Evolutionary conservation across 1,140 invertebrate species (phyloP).

Genomic region (Orchestia grillus): DNA sequence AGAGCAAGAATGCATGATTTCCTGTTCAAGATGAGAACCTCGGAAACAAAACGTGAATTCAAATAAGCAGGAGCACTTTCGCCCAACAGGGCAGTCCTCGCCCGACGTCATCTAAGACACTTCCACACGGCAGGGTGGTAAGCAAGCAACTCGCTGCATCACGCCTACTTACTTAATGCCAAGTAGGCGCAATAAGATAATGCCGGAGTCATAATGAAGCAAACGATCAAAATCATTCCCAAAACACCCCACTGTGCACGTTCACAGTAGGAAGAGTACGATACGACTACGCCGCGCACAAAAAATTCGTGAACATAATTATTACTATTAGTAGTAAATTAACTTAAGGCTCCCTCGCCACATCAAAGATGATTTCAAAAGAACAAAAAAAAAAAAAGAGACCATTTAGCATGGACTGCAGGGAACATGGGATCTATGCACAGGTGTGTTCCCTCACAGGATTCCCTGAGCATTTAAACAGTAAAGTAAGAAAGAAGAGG

Average conservation of each 20-base stretch:
- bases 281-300: too few relatives aligned
- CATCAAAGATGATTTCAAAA: too few relatives aligned
- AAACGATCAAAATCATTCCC: neutral
- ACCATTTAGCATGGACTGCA: too few relatives aligned
- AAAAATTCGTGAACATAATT: too few relatives aligned
- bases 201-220: neutral
- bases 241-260: neutral
- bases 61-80: neutral
- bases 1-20: neutral
- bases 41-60: neutral
- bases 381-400: too few relatives aligned
- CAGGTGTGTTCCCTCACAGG: too few relatives aligned
- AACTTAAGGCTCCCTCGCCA: too few relatives aligned
- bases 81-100: neutral
- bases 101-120: neutral
- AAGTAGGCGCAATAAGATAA: neutral
- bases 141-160: neutral
- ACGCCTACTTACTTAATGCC: neutral
- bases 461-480: too few relatives aligned
- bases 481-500: too few relatives aligned
- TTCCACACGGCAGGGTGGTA: neutral
- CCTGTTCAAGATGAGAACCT: neutral
- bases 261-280: neutral
- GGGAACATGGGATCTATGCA: too few relatives aligned
- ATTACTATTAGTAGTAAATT: too few relatives aligned